phyloP scores from a whole-genome alignment of 2,113 vertebrate species.

The Mustela lutreola region DNA sequence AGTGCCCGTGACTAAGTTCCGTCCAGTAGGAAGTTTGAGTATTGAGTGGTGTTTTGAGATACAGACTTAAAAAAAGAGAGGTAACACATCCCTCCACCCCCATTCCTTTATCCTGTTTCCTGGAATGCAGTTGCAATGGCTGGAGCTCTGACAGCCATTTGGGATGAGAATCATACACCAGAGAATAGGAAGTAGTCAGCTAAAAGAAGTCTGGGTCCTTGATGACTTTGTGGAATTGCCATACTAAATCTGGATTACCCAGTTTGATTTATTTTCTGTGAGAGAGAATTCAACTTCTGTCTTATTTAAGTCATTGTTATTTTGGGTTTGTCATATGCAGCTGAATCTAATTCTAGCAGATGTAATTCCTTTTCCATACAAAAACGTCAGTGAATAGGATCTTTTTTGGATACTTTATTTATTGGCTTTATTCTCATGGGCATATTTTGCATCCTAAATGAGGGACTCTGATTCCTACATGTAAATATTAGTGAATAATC shows the following conservation, averaged over 20 bases:
- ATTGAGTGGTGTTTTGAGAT: neutral
- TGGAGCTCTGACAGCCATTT: neutral
- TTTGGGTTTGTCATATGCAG: conserved; percentile 22
- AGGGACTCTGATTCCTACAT: neutral
- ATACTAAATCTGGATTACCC: neutral
- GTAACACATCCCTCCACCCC: neutral
- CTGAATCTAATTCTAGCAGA: conserved; percentile 30
- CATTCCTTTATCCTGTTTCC: neutral
- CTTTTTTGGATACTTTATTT: neutral
- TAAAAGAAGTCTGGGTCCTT: neutral
- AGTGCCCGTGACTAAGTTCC: neutral
- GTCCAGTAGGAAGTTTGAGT: neutral
- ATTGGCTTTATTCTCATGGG: neutral
- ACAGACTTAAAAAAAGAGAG: neutral
- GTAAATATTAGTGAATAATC: conserved; percentile 31
- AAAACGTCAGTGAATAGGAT: neutral
- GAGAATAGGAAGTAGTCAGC: neutral
- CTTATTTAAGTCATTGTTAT: conserved; percentile 29
- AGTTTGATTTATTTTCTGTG: neutral
- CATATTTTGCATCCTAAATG: conserved; percentile 5
- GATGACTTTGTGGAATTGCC: conserved; percentile 6
- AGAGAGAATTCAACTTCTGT: neutral
- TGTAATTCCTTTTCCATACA: neutral
- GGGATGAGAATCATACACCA: neutral
- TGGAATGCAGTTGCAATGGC: neutral